phyloP scores from a whole-genome alignment of 2,888 invertebrate genomes.

The Nomada fabriciana region DNA sequence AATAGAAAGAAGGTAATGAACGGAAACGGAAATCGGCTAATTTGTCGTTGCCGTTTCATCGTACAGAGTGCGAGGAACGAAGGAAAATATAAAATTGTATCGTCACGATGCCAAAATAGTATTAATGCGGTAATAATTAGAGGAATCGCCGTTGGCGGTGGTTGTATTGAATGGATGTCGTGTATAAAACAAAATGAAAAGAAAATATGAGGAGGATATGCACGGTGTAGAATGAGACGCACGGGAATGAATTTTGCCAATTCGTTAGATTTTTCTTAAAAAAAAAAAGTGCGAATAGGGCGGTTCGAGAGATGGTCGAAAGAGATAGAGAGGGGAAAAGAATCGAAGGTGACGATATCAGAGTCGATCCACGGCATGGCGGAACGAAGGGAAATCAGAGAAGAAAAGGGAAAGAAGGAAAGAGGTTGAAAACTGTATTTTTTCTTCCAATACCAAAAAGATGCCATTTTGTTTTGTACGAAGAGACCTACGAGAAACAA shows the following conservation, averaged over 20 bases:
- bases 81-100: slow-evolving; percentile 41
- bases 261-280: neutral
- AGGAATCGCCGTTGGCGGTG: slow-evolving; percentile 78
- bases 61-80: slow-evolving; percentile 18
- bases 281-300: neutral
- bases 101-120: slow-evolving; percentile 84
- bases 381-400: slow-evolving; percentile 28
- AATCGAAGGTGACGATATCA: slow-evolving; percentile 13
- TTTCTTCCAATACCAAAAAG: slow-evolving; percentile 84
- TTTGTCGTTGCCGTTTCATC: slow-evolving; percentile 45
- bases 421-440: slow-evolving; percentile 81
- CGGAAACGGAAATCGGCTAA: neutral
- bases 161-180: slow-evolving; percentile 76
- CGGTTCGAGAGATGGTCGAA: slow-evolving; percentile 41
- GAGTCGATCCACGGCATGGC: slow-evolving; percentile 10
- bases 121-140: slow-evolving; percentile 82
- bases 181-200: neutral
- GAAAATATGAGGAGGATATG: neutral
- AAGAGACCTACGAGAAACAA: slow-evolving; percentile 78
- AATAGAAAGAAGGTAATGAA: neutral
- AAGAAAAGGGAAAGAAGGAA: slow-evolving; percentile 70
- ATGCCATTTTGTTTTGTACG: slow-evolving; percentile 83
- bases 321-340: slow-evolving; percentile 1
- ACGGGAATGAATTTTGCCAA: slow-evolving; percentile 28
- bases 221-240: neutral